Evolutionary conservation across 2,113 vertebrate genomes (phyloP).

Genomic region (Perca flavescens): DNA sequence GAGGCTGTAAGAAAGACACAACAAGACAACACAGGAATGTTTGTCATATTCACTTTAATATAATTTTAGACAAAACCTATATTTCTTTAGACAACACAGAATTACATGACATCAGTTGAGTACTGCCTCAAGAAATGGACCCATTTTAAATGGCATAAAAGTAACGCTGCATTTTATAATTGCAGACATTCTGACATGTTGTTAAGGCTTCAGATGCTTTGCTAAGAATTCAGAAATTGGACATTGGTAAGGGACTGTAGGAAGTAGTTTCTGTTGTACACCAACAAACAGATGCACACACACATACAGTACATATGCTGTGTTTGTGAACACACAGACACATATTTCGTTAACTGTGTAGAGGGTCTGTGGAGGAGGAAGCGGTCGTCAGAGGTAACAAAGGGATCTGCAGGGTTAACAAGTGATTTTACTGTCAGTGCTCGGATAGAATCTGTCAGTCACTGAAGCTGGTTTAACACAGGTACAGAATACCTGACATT

Average conservation of each 20-base stretch:
- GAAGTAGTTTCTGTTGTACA: conserved; percentile 27
- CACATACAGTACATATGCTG: neutral
- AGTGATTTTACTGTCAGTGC: conserved; percentile 50
- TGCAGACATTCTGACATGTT: conserved; percentile 37
- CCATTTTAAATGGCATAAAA: conserved; percentile 47
- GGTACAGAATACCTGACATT: conserved; percentile 26
- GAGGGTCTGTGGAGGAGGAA: conserved; percentile 40
- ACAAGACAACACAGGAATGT: neutral
- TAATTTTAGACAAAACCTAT: conserved; percentile 59
- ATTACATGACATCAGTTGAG: conserved; percentile 48
- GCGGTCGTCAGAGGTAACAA: conserved; percentile 56
- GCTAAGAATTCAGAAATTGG: conserved; percentile 25
- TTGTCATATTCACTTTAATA: conserved; percentile 69
- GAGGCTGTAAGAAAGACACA: neutral
- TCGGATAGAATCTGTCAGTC: conserved; percentile 33
- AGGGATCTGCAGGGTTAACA: conserved; percentile 53
- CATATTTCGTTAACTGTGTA: conserved; percentile 40
- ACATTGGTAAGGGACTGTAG: conserved; percentile 20
- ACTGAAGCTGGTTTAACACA: conserved; percentile 27
- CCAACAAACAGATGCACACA: conserved; percentile 20
- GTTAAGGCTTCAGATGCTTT: conserved; percentile 23
- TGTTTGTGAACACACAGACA: conserved; percentile 20
- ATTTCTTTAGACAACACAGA: conserved; percentile 50
- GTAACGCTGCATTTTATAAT: conserved; percentile 40
- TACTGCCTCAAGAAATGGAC: conserved; percentile 44